phyloP scores from a whole-genome alignment of 2,888 invertebrate genomes.

The Melinopterus prodromus region DNA sequence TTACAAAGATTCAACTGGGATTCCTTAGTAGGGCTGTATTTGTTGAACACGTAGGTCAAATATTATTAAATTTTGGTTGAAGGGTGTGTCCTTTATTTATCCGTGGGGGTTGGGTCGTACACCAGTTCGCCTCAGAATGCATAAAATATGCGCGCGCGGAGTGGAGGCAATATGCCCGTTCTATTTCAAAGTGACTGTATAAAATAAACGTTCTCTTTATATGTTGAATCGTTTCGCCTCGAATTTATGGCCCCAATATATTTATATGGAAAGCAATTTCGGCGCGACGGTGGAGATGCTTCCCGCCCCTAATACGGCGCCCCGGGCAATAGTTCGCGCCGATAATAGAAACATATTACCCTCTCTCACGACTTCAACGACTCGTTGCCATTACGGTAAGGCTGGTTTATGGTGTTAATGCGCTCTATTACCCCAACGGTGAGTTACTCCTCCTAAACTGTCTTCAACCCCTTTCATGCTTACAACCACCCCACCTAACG shows the following conservation, averaged over 20 bases:
- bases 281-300: conserved; percentile 45
- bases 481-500: background rate
- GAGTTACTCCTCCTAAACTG: conserved; percentile 13
- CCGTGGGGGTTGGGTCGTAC: background rate
- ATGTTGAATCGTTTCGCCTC: conserved; percentile 58
- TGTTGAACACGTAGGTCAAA: background rate
- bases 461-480: background rate
- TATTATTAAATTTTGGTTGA: background rate
- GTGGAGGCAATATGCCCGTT: conserved; percentile 33
- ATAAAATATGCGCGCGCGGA: background rate
- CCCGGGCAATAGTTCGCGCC: conserved; percentile 56
- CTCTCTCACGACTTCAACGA: conserved; percentile 61
- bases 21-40: background rate
- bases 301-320: conserved; percentile 37
- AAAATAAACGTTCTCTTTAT: conserved; percentile 61
- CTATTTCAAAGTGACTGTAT: conserved; percentile 52
- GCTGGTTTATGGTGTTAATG: conserved; percentile 63
- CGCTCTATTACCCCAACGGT: conserved; percentile 56
- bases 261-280: conserved; percentile 63
- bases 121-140: background rate
- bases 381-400: conserved; percentile 61
- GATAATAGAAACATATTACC: conserved; percentile 64
- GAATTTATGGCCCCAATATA: conserved; percentile 62
- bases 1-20: background rate
- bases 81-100: background rate